Base-by-base conservation (phyloP, 1,140 invertebrate species). In the Penaeus chinensis region DNA sequence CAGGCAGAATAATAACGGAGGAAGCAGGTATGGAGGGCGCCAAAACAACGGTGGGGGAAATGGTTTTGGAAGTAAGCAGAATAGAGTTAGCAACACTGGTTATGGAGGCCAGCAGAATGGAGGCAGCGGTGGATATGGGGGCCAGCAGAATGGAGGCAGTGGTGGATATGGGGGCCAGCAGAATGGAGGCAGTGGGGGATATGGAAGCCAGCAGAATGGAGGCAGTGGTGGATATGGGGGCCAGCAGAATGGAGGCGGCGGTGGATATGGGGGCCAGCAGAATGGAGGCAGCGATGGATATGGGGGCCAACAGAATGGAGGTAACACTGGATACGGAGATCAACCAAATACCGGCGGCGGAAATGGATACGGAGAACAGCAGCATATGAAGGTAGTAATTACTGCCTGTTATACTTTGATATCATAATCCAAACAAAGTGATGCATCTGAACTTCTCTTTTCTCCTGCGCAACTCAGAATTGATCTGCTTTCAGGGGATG, bases 401-500 rank as follows among this genome's bases (percentile, higher is more conserved):
- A 5, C 54, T 54, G 10, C 11, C 11, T 13, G 2, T 11, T 54
- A 24, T 11, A 32, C 24, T 74, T 18, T 20, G 18, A 27, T 32
- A 16, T 24, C 19, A 32, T 24, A 32, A 74, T 24, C 24, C 69
- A 18, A 10, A 74, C 18, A 24, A 16, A 32, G 16, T 74, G 5
- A 20, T 74, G 7, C n/a, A 5, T 20, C n/a, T 74, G 11, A 74
- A n/a, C 69, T 37, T 74, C 8, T 74, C 11, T 37, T 19, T 10
- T 74, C 42, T 32, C 11, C 54, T 54, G 54, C 16, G 54, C 11
- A 54, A 54, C 54, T 42, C 37, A 42, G 37, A n/a, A 54, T 37
- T 16, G 3, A 61, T 47, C 24, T 16, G 22, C 60, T 60, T 63
- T 7, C 86, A 89, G 87, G 87, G 87, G 10, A 89, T 89, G 87